A percentile compares a stretch with the other conserved stretches of the same genome.
Conservation (phyloP, 2,888 invertebrate species). For the Drosophila mayaguana region DNA sequence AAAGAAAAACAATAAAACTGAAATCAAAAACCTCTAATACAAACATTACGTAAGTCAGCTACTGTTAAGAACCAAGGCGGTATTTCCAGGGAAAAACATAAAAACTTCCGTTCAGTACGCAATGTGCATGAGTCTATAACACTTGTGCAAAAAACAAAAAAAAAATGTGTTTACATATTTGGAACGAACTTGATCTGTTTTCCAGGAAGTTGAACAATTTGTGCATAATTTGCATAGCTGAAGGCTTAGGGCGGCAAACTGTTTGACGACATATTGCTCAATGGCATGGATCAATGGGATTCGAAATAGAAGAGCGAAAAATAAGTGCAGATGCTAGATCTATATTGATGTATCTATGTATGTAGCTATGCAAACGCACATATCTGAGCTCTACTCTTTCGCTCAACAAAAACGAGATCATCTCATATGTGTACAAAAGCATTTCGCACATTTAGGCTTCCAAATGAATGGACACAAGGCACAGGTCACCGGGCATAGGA, state of each 20-base stretch:
- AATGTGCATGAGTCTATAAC: conserved; percentile 4
- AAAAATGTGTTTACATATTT: conserved; percentile 35
- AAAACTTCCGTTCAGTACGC: conserved; percentile 59
- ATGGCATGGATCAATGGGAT: conserved; percentile 67
- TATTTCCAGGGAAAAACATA: conserved; percentile 64
- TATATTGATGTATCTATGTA: background rate
- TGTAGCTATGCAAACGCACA: background rate
- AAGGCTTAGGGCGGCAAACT: conserved; percentile 72
- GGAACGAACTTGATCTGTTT: conserved; percentile 39
- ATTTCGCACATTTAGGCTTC: conserved; percentile 76
- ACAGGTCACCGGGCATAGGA: conserved; percentile 8
- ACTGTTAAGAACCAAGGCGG: conserved; percentile 54
- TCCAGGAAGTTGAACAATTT: conserved; percentile 76
- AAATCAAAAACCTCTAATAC: conserved; percentile 69
- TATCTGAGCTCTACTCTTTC: conserved; percentile 59
- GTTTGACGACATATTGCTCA: conserved; percentile 79
- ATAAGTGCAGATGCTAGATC: conserved; percentile 40
- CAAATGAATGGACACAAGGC: conserved; percentile 66
- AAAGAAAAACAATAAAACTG: conserved; percentile 48
- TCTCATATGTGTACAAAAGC: conserved; percentile 73
- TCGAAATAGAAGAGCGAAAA: conserved; percentile 42
- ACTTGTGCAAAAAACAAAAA: conserved; percentile 55
- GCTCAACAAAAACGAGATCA: conserved; percentile 73
- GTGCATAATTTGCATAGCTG: conserved; percentile 72
- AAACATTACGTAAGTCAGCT: conserved; percentile 75